A percentile compares a stretch with the other conserved stretches of the same genome.
Conservation (phyloP, 2,797 vertebrate genomes). For the Euthynnus affinis region DNA sequence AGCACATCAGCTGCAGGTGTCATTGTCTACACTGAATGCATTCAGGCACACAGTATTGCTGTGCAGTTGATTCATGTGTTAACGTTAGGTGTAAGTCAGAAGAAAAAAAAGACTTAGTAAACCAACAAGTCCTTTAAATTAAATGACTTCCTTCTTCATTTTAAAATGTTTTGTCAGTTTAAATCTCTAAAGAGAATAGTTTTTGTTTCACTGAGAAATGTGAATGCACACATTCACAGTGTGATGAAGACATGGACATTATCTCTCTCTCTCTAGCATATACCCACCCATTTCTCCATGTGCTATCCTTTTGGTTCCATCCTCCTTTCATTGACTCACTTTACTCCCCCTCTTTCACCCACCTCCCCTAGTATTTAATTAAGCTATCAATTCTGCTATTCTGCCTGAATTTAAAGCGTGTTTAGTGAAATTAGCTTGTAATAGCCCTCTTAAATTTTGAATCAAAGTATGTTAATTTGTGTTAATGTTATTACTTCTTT, state of each 20-base stretch:
- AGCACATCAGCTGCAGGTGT: background rate
- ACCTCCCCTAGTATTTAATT: constrained; percentile 59
- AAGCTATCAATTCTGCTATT: constrained; percentile 64
- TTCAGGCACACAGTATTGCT: background rate
- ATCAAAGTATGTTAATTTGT: constrained; percentile 62
- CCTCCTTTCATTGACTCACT: constrained; percentile 37
- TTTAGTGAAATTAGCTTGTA: constrained; percentile 70
- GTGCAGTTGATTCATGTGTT: background rate
- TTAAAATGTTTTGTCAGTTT: background rate
- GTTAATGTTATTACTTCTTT: constrained; percentile 53
- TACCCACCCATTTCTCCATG: background rate
- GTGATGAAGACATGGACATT: background rate
- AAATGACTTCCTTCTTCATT: background rate
- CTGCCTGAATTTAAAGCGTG: constrained; percentile 63
- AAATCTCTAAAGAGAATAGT: background rate
- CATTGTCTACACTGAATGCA: background rate
- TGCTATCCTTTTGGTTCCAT: constrained; percentile 12
- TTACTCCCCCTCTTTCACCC: constrained; percentile 19
- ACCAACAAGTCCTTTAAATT: too few relatives aligned
- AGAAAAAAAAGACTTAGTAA: background rate
- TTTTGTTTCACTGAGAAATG: background rate
- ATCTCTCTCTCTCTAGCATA: background rate
- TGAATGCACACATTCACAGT: background rate
- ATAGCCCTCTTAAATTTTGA: constrained; percentile 67
- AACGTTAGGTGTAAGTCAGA: background rate